Percentiles rank a stretch among this genome's conserved stretches.
phyloP scores from a whole-genome alignment of 2,113 vertebrate species.

The Neotragus moschatus region DNA sequence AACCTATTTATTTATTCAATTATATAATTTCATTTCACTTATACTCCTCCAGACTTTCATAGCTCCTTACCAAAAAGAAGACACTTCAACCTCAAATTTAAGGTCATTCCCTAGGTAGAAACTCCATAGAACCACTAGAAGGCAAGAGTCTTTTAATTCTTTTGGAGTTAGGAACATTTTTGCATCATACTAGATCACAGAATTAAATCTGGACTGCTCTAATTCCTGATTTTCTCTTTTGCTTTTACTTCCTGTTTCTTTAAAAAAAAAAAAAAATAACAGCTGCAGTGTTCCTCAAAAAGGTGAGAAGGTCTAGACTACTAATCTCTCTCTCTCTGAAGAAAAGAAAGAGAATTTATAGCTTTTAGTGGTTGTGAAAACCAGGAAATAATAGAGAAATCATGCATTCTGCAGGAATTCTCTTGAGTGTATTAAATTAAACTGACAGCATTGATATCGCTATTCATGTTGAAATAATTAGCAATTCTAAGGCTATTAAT shows the following conservation, averaged over 20 bases:
- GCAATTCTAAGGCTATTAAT: slow-evolving; percentile 80
- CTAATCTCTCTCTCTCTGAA: slow-evolving; percentile 29
- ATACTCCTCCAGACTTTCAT: not conserved
- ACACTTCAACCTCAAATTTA: not conserved
- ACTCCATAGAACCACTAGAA: not conserved
- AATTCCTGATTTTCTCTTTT: slow-evolving; percentile 17
- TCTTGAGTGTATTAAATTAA: slow-evolving; percentile 78
- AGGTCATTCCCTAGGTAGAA: not conserved
- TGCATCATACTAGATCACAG: not conserved
- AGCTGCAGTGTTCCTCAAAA: slow-evolving; percentile 35
- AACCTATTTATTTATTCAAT: not conserved
- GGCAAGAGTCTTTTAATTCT: not conserved
- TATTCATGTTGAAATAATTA: slow-evolving; percentile 85
- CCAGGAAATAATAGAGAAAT: slow-evolving; percentile 76
- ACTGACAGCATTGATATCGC: slow-evolving; percentile 73
- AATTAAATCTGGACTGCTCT: not conserved
- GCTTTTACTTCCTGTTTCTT: slow-evolving; percentile 32
- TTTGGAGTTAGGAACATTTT: not conserved
- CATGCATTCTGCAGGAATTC: slow-evolving; percentile 75
- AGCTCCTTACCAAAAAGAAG: not conserved
- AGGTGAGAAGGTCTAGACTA: slow-evolving; percentile 29
- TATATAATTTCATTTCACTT: not conserved
- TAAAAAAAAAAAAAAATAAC: slow-evolving; percentile 22
- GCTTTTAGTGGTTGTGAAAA: slow-evolving; percentile 66
- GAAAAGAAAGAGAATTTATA: slow-evolving; percentile 64